Evolutionary conservation across 2,888 invertebrate genomes (phyloP).

Genomic region (Drosophila kambysellisi): DNA sequence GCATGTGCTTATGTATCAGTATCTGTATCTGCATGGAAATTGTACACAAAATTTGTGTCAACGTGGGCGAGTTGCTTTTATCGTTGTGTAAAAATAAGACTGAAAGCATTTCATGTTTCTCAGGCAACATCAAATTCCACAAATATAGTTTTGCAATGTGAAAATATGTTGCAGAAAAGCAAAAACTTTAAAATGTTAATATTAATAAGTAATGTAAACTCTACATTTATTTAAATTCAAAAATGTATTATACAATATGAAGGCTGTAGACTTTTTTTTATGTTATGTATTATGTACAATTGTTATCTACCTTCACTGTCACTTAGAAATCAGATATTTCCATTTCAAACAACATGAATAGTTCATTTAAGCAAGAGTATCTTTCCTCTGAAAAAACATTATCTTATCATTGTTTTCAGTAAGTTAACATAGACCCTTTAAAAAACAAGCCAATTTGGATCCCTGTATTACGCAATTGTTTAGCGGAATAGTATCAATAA

Average conservation of each 20-base stretch:
- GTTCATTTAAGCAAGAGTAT: background rate
- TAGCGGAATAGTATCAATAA: background rate
- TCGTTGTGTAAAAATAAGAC: constrained; percentile 61
- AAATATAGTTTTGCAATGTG: constrained; percentile 31
- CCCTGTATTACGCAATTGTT: too few relatives aligned
- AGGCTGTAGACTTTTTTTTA: too few relatives aligned
- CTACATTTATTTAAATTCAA: too few relatives aligned
- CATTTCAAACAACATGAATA: background rate
- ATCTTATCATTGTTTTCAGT: background rate
- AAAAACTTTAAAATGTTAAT: background rate
- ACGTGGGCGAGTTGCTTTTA: constrained; percentile 67
- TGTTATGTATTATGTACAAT: too few relatives aligned
- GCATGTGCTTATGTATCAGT: constrained; percentile 1
- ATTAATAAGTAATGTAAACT: too few relatives aligned
- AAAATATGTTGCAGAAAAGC: constrained; percentile 5
- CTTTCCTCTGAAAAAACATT: background rate
- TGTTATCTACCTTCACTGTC: background rate
- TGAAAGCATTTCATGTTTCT: constrained; percentile 56
- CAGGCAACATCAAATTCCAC: constrained; percentile 43
- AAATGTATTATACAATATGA: too few relatives aligned
- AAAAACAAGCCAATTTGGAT: background rate
- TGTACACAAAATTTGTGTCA: constrained; percentile 62
- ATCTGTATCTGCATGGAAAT: constrained; percentile 56
- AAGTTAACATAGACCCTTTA: too few relatives aligned
- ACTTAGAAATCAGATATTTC: background rate